phyloP scores from a whole-genome alignment of 2,797 vertebrate genomes.

The Chelon labrosus region DNA sequence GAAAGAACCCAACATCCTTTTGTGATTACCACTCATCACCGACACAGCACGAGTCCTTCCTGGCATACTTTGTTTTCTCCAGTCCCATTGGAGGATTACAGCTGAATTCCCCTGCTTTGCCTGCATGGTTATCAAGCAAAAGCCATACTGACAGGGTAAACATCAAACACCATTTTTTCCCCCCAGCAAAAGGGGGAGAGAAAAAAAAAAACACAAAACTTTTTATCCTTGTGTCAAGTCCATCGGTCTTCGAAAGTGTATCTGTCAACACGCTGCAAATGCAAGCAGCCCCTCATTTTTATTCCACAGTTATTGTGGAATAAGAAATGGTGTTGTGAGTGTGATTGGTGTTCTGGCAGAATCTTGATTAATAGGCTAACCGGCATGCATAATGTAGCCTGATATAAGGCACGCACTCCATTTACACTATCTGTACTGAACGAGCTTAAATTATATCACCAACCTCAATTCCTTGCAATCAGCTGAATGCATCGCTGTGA shows the following conservation, averaged over 20 bases:
- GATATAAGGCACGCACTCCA: neutral
- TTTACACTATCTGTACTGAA: slow-evolving; percentile 14
- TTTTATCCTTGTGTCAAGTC: slow-evolving; percentile 47
- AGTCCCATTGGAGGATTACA: slow-evolving; percentile 47
- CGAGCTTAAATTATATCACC: neutral
- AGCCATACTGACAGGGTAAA: slow-evolving; percentile 54
- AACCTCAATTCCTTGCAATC: neutral
- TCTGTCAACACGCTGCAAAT: slow-evolving; percentile 22
- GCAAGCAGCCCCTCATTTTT: slow-evolving; percentile 34
- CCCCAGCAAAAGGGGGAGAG: neutral
- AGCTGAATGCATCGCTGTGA: neutral
- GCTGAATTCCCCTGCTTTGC: slow-evolving; percentile 28
- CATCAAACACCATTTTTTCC: slow-evolving; percentile 46
- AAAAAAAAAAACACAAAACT: slow-evolving; percentile 2
- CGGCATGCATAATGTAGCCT: slow-evolving; percentile 24
- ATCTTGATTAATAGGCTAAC: slow-evolving; percentile 38
- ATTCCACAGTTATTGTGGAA: slow-evolving; percentile 19
- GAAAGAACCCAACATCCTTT: slow-evolving; percentile 35
- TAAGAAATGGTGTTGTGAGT: slow-evolving; percentile 6
- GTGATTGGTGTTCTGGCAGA: slow-evolving; percentile 20
- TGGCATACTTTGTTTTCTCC: slow-evolving; percentile 47
- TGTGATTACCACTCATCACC: slow-evolving; percentile 51
- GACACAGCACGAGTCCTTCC: slow-evolving; percentile 41
- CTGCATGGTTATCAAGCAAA: slow-evolving; percentile 45
- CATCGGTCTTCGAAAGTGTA: slow-evolving; percentile 39